phyloP scores from a whole-genome alignment of 2,113 vertebrate genomes.

The Heterochromis multidens region DNA sequence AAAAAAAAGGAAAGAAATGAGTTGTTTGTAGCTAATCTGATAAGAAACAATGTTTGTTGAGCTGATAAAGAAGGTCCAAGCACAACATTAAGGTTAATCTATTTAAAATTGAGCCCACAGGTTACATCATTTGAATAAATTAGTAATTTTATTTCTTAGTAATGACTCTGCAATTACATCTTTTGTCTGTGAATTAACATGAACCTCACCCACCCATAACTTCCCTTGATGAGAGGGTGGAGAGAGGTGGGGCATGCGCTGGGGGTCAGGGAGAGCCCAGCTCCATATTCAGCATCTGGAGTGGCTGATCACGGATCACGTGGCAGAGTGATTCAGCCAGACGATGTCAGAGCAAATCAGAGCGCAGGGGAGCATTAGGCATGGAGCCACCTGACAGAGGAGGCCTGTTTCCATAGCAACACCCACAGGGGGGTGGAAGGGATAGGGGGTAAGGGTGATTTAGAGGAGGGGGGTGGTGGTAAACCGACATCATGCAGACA shows the following conservation, averaged over 20 bases:
- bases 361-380: conserved; percentile 32
- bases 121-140: not conserved
- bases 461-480: not conserved
- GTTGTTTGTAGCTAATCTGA: not conserved
- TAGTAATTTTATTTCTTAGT: not conserved
- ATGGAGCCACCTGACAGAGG: conserved; percentile 62
- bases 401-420: conserved; percentile 73
- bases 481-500: not conserved
- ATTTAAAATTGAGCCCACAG: not conserved
- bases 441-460: not conserved
- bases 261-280: not conserved
- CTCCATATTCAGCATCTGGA: conserved; percentile 12
- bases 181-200: not conserved
- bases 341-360: conserved; percentile 61
- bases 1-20: not conserved
- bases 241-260: not conserved
- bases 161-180: not conserved
- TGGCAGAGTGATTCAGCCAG: conserved; percentile 57
- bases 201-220: not conserved
- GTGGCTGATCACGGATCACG: conserved; percentile 41
- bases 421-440: not conserved
- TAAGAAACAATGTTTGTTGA: not conserved
- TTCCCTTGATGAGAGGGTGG: not conserved
- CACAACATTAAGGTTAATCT: not conserved
- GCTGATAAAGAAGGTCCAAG: not conserved